These are phyloP conservation scores for Drosophila silvestris DNA, from an alignment of 2,888 invertebrate species.

Conservation along the genomic window DNA sequence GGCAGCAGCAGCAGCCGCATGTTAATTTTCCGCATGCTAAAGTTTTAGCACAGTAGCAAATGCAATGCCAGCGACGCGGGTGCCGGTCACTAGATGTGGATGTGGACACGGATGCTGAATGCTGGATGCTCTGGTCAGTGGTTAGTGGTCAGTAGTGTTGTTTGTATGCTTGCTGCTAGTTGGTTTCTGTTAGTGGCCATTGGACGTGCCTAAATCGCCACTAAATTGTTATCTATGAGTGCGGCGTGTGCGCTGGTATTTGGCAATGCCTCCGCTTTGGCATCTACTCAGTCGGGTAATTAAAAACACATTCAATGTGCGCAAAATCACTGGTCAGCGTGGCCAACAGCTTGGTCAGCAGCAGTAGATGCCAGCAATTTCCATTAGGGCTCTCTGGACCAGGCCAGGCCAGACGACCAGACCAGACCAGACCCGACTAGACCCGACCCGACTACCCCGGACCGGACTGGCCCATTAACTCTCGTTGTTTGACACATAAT, in stretches of 20 bases:
- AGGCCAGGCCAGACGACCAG: not conserved
- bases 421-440: not conserved
- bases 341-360: conserved; percentile 27
- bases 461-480: conserved; percentile 70
- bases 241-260: conserved; percentile 78
- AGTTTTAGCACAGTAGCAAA: conserved; percentile 79
- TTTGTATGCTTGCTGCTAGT: conserved; percentile 40
- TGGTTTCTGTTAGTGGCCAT: conserved; percentile 40
- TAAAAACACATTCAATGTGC: conserved; percentile 81
- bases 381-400: conserved; percentile 65
- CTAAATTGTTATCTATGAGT: conserved; percentile 82
- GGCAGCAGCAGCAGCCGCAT: conserved; percentile 69
- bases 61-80: conserved; percentile 64
- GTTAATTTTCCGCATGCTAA: conserved; percentile 82
- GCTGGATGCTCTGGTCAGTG: conserved; percentile 36
- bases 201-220: conserved; percentile 79
- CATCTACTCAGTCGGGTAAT: conserved; percentile 74
- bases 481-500: conserved; percentile 77
- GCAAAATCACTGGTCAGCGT: conserved; percentile 71
- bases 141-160: conserved; percentile 39
- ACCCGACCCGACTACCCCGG: conserved; percentile 2
- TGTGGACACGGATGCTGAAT: conserved; percentile 17
- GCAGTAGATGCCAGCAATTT: conserved; percentile 57
- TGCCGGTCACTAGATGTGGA: conserved; percentile 49
- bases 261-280: conserved; percentile 58